Base-by-base conservation (phyloP, 1,140 invertebrate species). In the Caligus rogercresseyi region DNA sequence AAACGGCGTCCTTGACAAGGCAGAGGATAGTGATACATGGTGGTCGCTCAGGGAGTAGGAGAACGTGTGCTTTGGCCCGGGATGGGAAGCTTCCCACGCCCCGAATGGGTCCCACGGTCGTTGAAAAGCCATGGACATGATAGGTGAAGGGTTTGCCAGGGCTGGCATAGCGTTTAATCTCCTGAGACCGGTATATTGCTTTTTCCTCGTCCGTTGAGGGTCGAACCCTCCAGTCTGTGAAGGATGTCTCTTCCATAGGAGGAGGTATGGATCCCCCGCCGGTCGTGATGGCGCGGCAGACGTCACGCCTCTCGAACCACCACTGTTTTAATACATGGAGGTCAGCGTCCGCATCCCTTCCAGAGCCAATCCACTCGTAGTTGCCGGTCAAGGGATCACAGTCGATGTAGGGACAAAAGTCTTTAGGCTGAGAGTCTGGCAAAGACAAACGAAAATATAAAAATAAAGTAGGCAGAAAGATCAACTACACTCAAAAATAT, bases 341-440 rank as follows among this genome's bases (percentile, higher is more conserved):
- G 25, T 87, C 78, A 13, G 81, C 78, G 75, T 95, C 90, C 1
- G 85, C 84, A 71, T 95, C 91, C 24, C 90, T 77, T 0, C 90
- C 89, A n/a, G 87, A 87, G 0, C 89, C 91, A 61, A 94, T 95
- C 91, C 91, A 95, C 67, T 91, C 87, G 74, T 91, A 95, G 61
- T 82, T 73, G 65, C 76, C 76, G 23, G 75, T 72, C 52, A 75
- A 70, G 65, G 77, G 81, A 72, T 94, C 91, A 71, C 86, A 91
- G 72, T 94, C 89, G 60, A 96, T 78, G 68, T 89, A 93, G 2
- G 91, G 90, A 2, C 94, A 87, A 76, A 90, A 89, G 67, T 93
- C 89, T 53, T 87, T 83, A 15, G 89, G 85, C 66, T 84, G 79
- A 59, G 84, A 70, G 66, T 78, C 78, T 78, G 66, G 56, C 68